phyloP scores from a whole-genome alignment of 92 coral and sea anemone species.

The Siderastrea siderea region DNA sequence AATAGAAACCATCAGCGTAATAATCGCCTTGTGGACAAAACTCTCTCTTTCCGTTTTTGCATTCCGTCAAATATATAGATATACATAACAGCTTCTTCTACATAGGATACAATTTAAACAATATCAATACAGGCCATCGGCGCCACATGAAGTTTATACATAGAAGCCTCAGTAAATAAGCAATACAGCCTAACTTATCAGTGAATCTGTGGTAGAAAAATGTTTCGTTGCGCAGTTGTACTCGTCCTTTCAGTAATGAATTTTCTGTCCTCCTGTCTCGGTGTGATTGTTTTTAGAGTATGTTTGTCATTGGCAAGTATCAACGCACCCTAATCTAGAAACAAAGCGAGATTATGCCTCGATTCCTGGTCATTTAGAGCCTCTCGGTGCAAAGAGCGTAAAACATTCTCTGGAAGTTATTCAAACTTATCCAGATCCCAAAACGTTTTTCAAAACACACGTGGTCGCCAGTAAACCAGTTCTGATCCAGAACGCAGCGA shows the following conservation, averaged over 20 bases:
- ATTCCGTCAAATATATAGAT: too few relatives aligned
- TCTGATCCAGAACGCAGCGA: conserved; percentile 89
- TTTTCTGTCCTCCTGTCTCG: not conserved
- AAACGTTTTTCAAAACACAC: conserved; percentile 82
- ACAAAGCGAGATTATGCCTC: conserved; percentile 16
- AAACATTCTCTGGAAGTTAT: conserved; percentile 72
- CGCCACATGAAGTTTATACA: too few relatives aligned
- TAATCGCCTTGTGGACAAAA: too few relatives aligned
- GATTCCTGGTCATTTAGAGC: conserved; percentile 89
- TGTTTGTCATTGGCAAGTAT: not conserved
- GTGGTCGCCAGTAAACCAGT: conserved; percentile 81
- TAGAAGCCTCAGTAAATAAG: too few relatives aligned
- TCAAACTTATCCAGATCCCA: conserved; percentile 80
- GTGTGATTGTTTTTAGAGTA: not conserved
- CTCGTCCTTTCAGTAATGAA: conserved; percentile 3
- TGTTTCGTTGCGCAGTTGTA: not conserved
- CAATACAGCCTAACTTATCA: too few relatives aligned
- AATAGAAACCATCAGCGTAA: too few relatives aligned
- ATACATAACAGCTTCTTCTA: too few relatives aligned
- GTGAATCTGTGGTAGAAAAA: too few relatives aligned
- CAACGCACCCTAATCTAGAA: not conserved
- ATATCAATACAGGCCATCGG: too few relatives aligned
- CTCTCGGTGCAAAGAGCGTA: conserved; percentile 78
- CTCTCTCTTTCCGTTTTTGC: too few relatives aligned
- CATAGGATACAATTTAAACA: too few relatives aligned